These are phyloP conservation scores for Drosophila demipolita DNA, from an alignment of 2,888 invertebrate genomes.

Conservation along the genomic window DNA sequence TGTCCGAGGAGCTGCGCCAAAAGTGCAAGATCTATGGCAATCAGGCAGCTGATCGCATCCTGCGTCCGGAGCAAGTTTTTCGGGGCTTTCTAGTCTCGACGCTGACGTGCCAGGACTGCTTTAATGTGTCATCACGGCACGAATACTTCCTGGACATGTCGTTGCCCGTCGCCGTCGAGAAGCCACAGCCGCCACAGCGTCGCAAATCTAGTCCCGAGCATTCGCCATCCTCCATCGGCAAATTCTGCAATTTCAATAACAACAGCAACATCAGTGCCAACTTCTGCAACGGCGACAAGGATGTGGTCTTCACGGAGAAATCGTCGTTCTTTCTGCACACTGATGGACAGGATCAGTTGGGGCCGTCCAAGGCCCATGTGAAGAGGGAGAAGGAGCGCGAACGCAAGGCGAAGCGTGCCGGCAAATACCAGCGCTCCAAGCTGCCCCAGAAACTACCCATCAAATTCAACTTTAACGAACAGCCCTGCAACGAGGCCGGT, in stretches of 20 bases:
- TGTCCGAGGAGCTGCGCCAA: slow-evolving; percentile 90
- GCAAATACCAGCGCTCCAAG: slow-evolving; percentile 80
- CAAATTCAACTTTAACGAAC: slow-evolving; percentile 39
- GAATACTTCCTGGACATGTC: slow-evolving; percentile 98
- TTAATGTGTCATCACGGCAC: slow-evolving; percentile 93
- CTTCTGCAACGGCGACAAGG: slow-evolving; percentile 44
- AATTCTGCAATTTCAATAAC: neutral
- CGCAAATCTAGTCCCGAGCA: slow-evolving; percentile 85
- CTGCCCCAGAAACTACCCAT: slow-evolving; percentile 55
- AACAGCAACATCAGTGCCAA: slow-evolving; percentile 29
- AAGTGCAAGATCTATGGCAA: slow-evolving; percentile 93
- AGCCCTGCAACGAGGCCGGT: slow-evolving; percentile 10
- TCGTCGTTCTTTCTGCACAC: slow-evolving; percentile 69
- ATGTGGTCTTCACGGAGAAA: slow-evolving; percentile 17
- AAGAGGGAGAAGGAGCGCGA: slow-evolving; percentile 87
- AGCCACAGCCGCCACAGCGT: slow-evolving; percentile 90
- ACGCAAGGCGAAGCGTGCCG: slow-evolving; percentile 85
- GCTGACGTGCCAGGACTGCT: slow-evolving; percentile 94
- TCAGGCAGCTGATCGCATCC: slow-evolving; percentile 91
- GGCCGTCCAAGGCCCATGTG: slow-evolving; percentile 86
- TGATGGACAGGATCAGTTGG: slow-evolving; percentile 49
- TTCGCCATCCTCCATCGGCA: slow-evolving; percentile 18
- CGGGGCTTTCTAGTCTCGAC: slow-evolving; percentile 96
- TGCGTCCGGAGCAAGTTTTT: slow-evolving; percentile 96
- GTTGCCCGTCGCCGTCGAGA: slow-evolving; percentile 92